Evolutionary conservation across 2,113 vertebrate species (phyloP), one percentile per base, ranked within the genome.

Genomic region (Psittacus erithacus): DNA sequence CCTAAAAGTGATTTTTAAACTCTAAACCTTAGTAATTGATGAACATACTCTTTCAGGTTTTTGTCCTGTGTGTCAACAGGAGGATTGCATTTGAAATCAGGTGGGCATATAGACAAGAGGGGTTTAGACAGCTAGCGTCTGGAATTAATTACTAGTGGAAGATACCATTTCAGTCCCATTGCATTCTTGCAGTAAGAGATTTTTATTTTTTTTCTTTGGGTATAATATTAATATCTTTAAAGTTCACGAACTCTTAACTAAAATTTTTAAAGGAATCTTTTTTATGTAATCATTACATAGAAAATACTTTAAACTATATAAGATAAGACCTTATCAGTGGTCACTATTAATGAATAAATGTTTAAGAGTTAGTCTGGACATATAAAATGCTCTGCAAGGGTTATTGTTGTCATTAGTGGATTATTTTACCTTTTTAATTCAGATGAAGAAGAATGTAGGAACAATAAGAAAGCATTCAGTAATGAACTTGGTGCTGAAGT

Each of bases 371-470:
- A 43, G 7, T 76, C 53, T 82, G 64, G 23, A 64, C 35, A 33
- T 35, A 23, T 33, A 57, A 70, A 69, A 70, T 59, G 25, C 20
- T 38, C 35, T 91, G 44, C 46, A 53, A 64, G 14, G 67, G 39
- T 57, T 84, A 22, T 7, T 22, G 5, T 57, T 62, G 17, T 67
- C 13, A 39, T 83, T 43, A 55, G 38, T 49, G 70, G 47, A 76
- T 46, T 79, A 6, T 82, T 69, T 39, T 60, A 25, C n/a, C 92
- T 96, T 52, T 95, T 23, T 9, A 41, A 87, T 94, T 86, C 86
- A 97, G 93, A 82, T 90, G 70, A 60, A 59, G 88, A 96, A 93
- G 77, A 89, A 62, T 33, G 35, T 46, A 81, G 13, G 35, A 71
- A 64, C 43, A 55, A 84, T 92, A 89, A 50, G 59, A 88, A 97